Conservation (phyloP, 1,140 invertebrate genomes). For the Helicoverpa zea region DNA sequence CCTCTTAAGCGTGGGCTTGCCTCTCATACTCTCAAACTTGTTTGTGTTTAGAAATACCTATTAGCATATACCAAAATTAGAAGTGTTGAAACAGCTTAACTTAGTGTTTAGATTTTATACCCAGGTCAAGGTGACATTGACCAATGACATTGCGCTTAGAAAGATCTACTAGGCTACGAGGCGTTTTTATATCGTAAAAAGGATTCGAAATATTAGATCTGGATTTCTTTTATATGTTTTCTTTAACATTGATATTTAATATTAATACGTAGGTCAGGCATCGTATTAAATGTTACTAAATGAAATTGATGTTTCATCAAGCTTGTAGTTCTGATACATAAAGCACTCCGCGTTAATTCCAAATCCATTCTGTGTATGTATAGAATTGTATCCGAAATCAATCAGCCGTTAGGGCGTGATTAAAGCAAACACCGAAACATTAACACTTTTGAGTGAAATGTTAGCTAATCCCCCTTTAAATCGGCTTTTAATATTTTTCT, state of each 20-base stretch:
- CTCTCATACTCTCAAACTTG: conserved; percentile 22
- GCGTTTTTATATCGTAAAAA: background rate
- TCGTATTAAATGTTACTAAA: background rate
- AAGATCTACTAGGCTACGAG: background rate
- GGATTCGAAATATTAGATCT: background rate
- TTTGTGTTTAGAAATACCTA: conserved; percentile 36
- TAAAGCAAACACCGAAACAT: background rate
- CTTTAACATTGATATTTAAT: background rate
- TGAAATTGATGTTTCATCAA: background rate
- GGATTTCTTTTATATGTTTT: background rate
- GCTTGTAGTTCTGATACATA: background rate
- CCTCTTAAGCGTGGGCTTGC: conserved; percentile 33
- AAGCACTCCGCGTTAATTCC: background rate
- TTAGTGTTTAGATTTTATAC: background rate
- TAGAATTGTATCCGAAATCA: background rate
- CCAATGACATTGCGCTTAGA: background rate
- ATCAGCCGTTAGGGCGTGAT: background rate
- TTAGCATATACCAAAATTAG: conserved; percentile 24
- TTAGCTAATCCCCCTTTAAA: conserved; percentile 2
- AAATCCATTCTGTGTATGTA: background rate
- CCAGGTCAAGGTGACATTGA: conserved; percentile 4
- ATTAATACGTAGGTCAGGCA: conserved; percentile 5
- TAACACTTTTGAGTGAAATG: background rate
- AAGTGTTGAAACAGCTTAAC: conserved; percentile 10
- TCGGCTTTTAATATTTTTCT: conserved; percentile 11